Evolutionary conservation across 2,113 vertebrate species (phyloP), one percentile per base, ranked within the genome.

Genomic region (Tichodroma muraria): DNA sequence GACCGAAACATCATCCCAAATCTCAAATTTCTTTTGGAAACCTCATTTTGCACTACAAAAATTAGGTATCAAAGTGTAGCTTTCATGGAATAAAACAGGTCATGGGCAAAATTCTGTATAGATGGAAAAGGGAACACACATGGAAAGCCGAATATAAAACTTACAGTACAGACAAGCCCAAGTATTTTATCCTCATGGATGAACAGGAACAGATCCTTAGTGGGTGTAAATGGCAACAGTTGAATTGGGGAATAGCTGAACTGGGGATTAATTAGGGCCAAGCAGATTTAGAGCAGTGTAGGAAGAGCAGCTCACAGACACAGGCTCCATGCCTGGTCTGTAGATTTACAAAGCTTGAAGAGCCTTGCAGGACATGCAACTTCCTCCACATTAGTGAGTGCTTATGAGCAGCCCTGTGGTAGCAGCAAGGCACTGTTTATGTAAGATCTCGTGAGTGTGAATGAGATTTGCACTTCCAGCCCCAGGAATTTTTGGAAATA

Each of bases 381-480:
- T 80, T 59, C 31, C n/a, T 70, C 33, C 33, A 3, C 12, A 17
- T 13, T 47, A 27, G 22, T 63, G 42, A 80, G n/a, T 3, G 3
- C 54, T 83, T 52, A 37, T 10, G 15, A 77, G 28, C 57, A 91
- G 56, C 9, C 15, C 60, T 75, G 76, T 59, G 30, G n/a, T 53
- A 60, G 60, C 72, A 94, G 42, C 59, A 69, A 83, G 28, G 25
- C 60, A 15, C 22, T 81, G 57, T 61, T 83, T 86, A 27, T 65
- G 28, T 40, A 78, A 61, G 53, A 64, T 56, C 85, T 92, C 83
- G 42, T 11, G 65, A 81, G 76, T 38, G 37, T 54, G 72, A 95
- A 71, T 42, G 69, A 95, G 85, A 94, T 97, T 85, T 88, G 57
- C 75, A 85, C 66, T 95, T 93, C 63, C 63, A 95, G 81, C 80